Conservation (phyloP, 92 coral and sea anemone genomes). For the Siderastrea siderea region DNA sequence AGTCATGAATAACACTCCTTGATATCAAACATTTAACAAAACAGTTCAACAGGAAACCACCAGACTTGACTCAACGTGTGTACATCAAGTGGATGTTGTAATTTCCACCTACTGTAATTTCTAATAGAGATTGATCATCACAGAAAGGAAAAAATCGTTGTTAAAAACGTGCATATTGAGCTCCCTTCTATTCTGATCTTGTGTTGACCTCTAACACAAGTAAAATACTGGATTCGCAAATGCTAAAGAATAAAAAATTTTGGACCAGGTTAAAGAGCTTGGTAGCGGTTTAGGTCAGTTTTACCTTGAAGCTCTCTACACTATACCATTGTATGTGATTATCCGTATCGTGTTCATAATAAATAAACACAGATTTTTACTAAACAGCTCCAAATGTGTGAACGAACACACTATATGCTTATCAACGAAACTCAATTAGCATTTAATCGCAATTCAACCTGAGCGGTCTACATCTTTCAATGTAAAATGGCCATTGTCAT, state of each 20-base stretch:
- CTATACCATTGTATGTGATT: neutral
- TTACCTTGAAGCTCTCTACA: neutral
- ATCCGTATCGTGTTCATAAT: neutral
- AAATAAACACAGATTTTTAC: neutral
- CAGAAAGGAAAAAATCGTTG: neutral
- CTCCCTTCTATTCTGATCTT: neutral
- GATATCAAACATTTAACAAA: neutral
- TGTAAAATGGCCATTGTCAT: constrained; percentile 2
- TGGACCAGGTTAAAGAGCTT: neutral
- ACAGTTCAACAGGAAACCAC: too few relatives aligned
- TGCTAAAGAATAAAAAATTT: neutral
- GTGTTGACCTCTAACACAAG: neutral
- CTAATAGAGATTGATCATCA: too few relatives aligned
- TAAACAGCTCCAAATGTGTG: neutral
- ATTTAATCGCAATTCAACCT: neutral
- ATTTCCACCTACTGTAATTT: too few relatives aligned
- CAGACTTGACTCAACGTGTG: too few relatives aligned
- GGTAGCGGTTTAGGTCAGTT: too few relatives aligned
- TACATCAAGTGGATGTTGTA: too few relatives aligned
- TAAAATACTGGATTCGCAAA: neutral
- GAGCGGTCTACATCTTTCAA: neutral
- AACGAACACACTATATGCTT: neutral
- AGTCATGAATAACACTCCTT: neutral
- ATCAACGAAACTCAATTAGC: constrained; percentile 21
- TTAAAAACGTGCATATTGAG: neutral